A percentile compares a stretch with the other conserved stretches of the same genome.
Conservation (phyloP, 2,888 invertebrate genomes). For the Drosophila kuntzei region DNA sequence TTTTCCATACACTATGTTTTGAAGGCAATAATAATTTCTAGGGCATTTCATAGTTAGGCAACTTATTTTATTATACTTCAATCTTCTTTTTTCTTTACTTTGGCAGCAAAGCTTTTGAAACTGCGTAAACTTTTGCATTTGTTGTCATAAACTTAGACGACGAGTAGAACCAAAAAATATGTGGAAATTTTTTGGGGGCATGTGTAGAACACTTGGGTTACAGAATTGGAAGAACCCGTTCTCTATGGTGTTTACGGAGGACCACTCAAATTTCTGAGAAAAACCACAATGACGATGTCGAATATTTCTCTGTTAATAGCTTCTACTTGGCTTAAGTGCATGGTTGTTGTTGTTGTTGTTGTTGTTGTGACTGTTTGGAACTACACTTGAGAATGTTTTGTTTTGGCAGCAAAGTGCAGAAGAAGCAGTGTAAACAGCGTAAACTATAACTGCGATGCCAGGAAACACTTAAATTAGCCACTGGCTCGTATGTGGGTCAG, state of each 20-base stretch:
- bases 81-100: neutral
- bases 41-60: conserved; percentile 11
- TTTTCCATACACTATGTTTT: no score
- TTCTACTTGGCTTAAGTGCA: conserved; percentile 59
- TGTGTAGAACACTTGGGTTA: conserved; percentile 22
- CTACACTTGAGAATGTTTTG: conserved; percentile 71
- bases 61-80: neutral
- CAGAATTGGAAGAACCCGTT: conserved; percentile 18
- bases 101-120: conserved; percentile 10
- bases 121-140: conserved; percentile 61
- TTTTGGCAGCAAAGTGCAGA: conserved; percentile 77
- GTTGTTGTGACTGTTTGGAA: conserved; percentile 35
- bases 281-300: conserved; percentile 53
- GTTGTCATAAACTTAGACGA: conserved; percentile 47
- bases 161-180: conserved; percentile 22
- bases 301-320: conserved; percentile 74
- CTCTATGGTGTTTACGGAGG: conserved; percentile 5
- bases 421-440: conserved; percentile 69
- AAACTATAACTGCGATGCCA: conserved; percentile 79
- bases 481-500: conserved; percentile 71
- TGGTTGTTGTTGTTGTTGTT: conserved; percentile 6
- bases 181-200: conserved; percentile 17
- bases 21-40: no score
- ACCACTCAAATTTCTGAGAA: conserved; percentile 68
- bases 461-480: conserved; percentile 80